phyloP scores from a whole-genome alignment of 1,140 invertebrate genomes.

The Tetragnatha versicolor region DNA sequence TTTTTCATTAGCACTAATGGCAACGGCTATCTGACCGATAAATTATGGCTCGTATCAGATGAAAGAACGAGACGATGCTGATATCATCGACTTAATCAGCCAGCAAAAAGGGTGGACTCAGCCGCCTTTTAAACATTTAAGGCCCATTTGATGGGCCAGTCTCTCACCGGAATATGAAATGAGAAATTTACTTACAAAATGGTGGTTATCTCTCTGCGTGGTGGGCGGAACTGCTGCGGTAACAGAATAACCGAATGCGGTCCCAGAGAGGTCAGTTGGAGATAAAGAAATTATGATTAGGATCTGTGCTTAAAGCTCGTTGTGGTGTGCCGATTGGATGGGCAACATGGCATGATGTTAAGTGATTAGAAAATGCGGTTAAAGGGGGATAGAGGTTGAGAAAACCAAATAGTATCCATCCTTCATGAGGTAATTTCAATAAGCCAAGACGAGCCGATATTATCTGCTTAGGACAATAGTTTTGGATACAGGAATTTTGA shows the following conservation, averaged over 20 bases:
- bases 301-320: too few species aligned
- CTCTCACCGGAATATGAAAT: constrained; percentile 7
- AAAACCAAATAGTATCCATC: too few species aligned
- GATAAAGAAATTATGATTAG: neutral
- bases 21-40: constrained; percentile 36
- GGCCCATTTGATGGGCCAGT: neutral
- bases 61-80: constrained; percentile 40
- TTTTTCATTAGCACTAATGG: constrained; percentile 55
- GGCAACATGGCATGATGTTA: too few species aligned
- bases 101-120: constrained; percentile 16
- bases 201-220: constrained; percentile 9
- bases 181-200: constrained; percentile 18
- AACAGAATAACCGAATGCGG: neutral
- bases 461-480: too few species aligned
- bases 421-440: too few species aligned
- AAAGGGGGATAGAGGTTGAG: too few species aligned
- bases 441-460: too few species aligned
- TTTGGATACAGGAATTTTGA: too few species aligned
- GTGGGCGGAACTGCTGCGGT: neutral
- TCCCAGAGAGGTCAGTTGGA: neutral
- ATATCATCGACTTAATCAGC: constrained; percentile 39
- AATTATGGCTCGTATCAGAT: constrained; percentile 51
- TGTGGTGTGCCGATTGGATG: too few species aligned
- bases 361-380: too few species aligned
- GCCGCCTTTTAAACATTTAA: constrained; percentile 42